phyloP scores from a whole-genome alignment of 2,113 vertebrate species.

The Mormoops blainvillei region DNA sequence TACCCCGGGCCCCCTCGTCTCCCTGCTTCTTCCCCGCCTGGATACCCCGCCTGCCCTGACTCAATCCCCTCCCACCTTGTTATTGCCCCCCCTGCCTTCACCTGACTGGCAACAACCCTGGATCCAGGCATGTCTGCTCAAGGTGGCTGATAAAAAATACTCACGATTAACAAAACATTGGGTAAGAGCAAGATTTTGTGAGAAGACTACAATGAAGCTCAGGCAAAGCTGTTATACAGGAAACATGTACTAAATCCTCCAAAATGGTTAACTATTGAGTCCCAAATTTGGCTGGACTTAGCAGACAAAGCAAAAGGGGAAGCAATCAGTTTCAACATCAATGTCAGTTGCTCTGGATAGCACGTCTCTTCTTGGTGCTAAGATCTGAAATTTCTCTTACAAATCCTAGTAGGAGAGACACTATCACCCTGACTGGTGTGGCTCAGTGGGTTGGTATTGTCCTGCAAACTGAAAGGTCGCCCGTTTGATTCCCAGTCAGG shows the following conservation, averaged over 20 bases:
- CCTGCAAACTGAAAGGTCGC: too few relatives aligned
- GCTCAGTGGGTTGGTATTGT: too few relatives aligned
- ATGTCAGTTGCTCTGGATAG: background rate
- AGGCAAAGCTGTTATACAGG: background rate
- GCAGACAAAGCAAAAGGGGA: background rate
- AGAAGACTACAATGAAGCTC: background rate
- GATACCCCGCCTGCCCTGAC: too few relatives aligned
- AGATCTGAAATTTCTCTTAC: background rate
- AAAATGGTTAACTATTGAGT: background rate
- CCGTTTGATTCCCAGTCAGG: too few relatives aligned
- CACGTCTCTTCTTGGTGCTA: background rate
- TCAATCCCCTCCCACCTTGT: too few relatives aligned
- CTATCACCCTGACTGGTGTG: too few relatives aligned
- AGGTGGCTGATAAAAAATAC: background rate
- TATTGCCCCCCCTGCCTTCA: background rate
- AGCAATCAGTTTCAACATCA: background rate
- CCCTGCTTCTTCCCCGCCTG: background rate
- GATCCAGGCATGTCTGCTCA: background rate
- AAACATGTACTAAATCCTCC: background rate
- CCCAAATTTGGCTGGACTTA: background rate
- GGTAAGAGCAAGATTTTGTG: background rate
- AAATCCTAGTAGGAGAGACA: background rate
- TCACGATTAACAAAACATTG: background rate
- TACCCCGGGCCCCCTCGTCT: background rate
- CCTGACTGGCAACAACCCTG: background rate